A percentile compares a stretch with the other conserved stretches of the same genome.
phyloP scores from a whole-genome alignment of 2,888 invertebrate genomes.

The Actias luna region DNA sequence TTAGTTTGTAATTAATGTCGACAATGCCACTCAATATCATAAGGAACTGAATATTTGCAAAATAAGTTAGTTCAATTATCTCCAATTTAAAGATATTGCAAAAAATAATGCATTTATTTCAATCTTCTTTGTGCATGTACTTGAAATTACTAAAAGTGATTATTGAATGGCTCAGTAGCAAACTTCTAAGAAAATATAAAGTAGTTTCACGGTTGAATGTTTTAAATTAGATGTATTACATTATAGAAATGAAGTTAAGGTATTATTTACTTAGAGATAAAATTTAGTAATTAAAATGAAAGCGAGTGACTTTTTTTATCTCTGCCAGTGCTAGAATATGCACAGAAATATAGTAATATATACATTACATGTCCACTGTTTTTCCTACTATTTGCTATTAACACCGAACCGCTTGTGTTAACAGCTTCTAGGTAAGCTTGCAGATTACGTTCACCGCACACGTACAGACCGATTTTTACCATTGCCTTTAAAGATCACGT shows the following conservation, averaged over 20 bases:
- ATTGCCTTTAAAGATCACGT: constrained; percentile 45
- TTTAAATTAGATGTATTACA: constrained; percentile 4
- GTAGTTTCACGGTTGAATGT: constrained; percentile 2
- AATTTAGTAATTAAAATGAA: constrained; percentile 14
- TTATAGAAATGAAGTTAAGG: neutral
- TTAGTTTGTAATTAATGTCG: too few relatives aligned
- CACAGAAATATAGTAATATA: neutral
- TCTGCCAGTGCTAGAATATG: neutral
- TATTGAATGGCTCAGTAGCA: neutral
- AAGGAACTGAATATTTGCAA: too few relatives aligned
- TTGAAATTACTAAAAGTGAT: too few relatives aligned
- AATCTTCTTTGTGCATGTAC: too few relatives aligned
- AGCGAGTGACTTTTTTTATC: constrained; percentile 14
- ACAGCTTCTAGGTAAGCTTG: constrained; percentile 21
- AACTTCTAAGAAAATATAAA: constrained; percentile 5
- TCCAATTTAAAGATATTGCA: too few relatives aligned
- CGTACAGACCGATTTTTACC: constrained; percentile 49
- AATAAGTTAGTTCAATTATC: too few relatives aligned
- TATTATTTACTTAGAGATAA: constrained; percentile 13
- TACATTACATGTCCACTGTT: neutral
- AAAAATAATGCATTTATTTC: too few relatives aligned
- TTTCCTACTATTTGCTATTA: constrained; percentile 13
- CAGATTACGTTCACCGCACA: constrained; percentile 31
- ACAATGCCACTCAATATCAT: too few relatives aligned
- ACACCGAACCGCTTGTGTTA: constrained; percentile 25